phyloP scores from a whole-genome alignment of 2,113 vertebrate species.

The Halichoeres trimaculatus region DNA sequence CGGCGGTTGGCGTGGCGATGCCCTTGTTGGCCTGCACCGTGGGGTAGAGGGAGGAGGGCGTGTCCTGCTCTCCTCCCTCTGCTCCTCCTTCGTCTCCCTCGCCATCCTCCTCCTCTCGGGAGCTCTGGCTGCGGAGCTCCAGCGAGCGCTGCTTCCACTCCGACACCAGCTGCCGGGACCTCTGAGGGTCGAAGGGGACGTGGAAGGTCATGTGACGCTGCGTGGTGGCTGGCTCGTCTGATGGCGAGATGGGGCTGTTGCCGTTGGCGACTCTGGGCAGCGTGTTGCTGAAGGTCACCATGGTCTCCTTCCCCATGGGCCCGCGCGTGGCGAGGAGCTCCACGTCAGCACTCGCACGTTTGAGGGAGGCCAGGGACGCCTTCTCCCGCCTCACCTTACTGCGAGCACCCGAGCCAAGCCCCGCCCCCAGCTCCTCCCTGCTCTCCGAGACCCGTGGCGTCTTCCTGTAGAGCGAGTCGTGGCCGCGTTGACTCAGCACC shows the following conservation, averaged over 20 bases:
- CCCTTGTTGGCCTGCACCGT: conserved; percentile 86
- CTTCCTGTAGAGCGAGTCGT: conserved; percentile 95
- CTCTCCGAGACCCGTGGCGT: conserved; percentile 91
- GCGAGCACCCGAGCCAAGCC: conserved; percentile 79
- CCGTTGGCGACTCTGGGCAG: conserved; percentile 89
- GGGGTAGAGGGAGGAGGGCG: conserved; percentile 88
- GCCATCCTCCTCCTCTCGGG: conserved; percentile 76
- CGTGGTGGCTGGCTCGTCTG: conserved; percentile 83
- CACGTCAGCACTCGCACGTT: conserved; percentile 93
- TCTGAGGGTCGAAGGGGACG: conserved; percentile 90
- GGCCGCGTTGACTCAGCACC: conserved; percentile 90
- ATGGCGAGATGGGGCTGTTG: conserved; percentile 81
- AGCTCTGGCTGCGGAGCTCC: conserved; percentile 89
- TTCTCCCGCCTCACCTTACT: conserved; percentile 88
- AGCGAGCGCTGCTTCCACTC: conserved; percentile 96
- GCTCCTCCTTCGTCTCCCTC: conserved; percentile 66
- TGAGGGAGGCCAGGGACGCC: conserved; percentile 92
- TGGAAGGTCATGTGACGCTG: conserved; percentile 93
- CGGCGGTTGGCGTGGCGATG: conserved; percentile 68
- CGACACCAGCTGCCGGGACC: conserved; percentile 91
- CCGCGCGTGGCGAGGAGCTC: conserved; percentile 94
- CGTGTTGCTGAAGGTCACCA: conserved; percentile 99
- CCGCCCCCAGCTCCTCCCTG: conserved; percentile 91
- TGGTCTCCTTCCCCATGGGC: conserved; percentile 97
- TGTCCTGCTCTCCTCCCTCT: conserved; percentile 79